These are phyloP conservation scores for Sorex araneus DNA, from an alignment of 2,113 vertebrate species.

Conservation along the genomic window DNA sequence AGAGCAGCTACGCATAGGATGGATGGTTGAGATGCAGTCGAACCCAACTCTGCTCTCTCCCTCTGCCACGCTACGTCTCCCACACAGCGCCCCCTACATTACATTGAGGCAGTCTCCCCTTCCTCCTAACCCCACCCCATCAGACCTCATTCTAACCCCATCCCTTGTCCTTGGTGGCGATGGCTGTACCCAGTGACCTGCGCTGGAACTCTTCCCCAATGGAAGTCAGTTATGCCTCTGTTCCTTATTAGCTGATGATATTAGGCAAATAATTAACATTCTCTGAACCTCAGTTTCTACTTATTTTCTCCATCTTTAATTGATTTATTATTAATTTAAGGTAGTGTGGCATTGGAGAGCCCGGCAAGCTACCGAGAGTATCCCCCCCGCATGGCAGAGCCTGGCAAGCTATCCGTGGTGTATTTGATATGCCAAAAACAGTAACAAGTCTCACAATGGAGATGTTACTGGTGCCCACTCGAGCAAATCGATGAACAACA, in stretches of 20 bases:
- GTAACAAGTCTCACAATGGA: no score
- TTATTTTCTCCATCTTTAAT: no score
- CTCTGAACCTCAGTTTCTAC: not conserved
- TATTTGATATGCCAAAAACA: no score
- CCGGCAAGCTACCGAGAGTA: no score
- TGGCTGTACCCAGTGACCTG: not conserved
- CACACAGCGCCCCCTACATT: not conserved
- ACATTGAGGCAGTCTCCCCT: not conserved
- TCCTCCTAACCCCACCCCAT: not conserved
- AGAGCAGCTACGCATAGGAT: not conserved
- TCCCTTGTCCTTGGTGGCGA: not conserved
- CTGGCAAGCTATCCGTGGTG: no score
- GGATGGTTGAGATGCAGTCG: no score
- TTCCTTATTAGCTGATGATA: not conserved
- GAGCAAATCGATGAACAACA: no score
- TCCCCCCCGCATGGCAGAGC: no score
- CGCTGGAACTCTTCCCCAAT: not conserved
- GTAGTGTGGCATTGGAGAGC: no score
- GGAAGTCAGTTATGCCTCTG: not conserved
- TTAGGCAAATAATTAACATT: not conserved
- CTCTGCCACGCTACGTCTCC: not conserved
- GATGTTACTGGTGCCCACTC: no score
- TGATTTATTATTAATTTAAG: no score
- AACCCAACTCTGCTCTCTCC: not conserved
- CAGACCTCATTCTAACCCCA: fast-evolving